These are phyloP conservation scores for Miltochrista miniata DNA, from an alignment of 2,888 invertebrate species.

Conservation along the genomic window DNA sequence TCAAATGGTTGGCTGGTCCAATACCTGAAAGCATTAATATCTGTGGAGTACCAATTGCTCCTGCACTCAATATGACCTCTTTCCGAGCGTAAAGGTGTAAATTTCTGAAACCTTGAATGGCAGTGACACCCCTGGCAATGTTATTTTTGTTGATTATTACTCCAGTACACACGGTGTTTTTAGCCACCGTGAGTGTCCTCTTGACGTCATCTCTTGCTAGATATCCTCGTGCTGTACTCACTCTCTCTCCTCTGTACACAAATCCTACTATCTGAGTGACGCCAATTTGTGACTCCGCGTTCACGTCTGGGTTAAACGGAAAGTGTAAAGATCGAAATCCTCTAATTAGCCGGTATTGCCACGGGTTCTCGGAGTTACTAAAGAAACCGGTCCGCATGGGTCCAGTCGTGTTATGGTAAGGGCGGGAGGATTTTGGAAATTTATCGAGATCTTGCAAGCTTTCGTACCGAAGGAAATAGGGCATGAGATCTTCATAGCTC, in stretches of 20 bases:
- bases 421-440: slow-evolving; percentile 49
- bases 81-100: slow-evolving; percentile 44
- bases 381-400: slow-evolving; percentile 51
- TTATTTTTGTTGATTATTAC: slow-evolving; percentile 51
- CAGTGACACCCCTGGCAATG: slow-evolving; percentile 50
- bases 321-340: slow-evolving; percentile 47
- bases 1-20: slow-evolving; percentile 53
- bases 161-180: slow-evolving; percentile 48
- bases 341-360: slow-evolving; percentile 49
- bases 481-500: slow-evolving; percentile 56
- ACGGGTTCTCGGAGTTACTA: slow-evolving; percentile 46
- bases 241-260: slow-evolving; percentile 51
- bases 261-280: slow-evolving; percentile 52
- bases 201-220: slow-evolving; percentile 44
- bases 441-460: slow-evolving; percentile 44
- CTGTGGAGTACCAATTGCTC: slow-evolving; percentile 59
- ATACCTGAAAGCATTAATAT: slow-evolving; percentile 64
- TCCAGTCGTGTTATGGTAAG: slow-evolving; percentile 60
- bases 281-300: slow-evolving; percentile 59
- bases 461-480: slow-evolving; percentile 61
- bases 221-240: slow-evolving; percentile 59
- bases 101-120: slow-evolving; percentile 19
- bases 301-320: slow-evolving; percentile 56
- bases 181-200: slow-evolving; percentile 45
- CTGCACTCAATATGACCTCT: slow-evolving; percentile 64